Evolutionary conservation across 2,797 vertebrate genomes (phyloP).

Genomic region (Pogonophryne albipinna): DNA sequence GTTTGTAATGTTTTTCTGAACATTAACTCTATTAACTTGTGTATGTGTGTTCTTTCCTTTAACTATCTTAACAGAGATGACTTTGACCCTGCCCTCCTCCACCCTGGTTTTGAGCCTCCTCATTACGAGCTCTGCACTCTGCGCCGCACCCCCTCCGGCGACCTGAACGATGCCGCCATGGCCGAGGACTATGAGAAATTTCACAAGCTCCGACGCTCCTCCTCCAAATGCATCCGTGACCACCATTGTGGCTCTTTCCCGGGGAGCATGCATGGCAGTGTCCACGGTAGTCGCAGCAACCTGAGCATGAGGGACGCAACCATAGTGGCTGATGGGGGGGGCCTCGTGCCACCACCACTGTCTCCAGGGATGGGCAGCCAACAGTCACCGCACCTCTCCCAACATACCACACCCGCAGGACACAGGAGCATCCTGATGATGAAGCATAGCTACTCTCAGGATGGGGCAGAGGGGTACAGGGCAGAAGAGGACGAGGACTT

Average conservation of each 20-base stretch:
- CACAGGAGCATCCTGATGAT: slow-evolving; percentile 93
- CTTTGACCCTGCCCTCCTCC: slow-evolving; percentile 94
- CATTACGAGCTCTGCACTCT: slow-evolving; percentile 97
- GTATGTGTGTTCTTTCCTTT: background rate
- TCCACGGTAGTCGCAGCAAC: slow-evolving; percentile 77
- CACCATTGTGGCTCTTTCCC: slow-evolving; percentile 96
- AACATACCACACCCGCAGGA: slow-evolving; percentile 86
- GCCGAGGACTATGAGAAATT: slow-evolving; percentile 93
- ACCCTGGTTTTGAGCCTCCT: slow-evolving; percentile 94
- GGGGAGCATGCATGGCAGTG: slow-evolving; percentile 82
- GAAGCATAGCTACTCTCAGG: slow-evolving; percentile 96
- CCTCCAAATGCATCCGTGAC: slow-evolving; percentile 95
- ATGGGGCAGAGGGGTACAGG: slow-evolving; percentile 89
- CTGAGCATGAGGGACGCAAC: slow-evolving; percentile 82
- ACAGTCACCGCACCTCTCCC: slow-evolving; percentile 81
- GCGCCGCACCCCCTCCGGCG: slow-evolving; percentile 81
- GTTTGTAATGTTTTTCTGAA: slow-evolving; percentile 1
- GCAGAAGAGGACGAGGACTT: slow-evolving; percentile 87
- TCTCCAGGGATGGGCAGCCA: slow-evolving; percentile 79
- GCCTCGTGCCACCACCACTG: slow-evolving; percentile 38
- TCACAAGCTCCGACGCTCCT: slow-evolving; percentile 91
- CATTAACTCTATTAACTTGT: background rate
- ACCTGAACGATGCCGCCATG: slow-evolving; percentile 87
- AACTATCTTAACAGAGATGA: slow-evolving; percentile 83
- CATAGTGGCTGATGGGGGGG: slow-evolving; percentile 79